Evolutionary conservation across 1,140 invertebrate species (phyloP).

Genomic region (Stenopsyche tienmushanensis): DNA sequence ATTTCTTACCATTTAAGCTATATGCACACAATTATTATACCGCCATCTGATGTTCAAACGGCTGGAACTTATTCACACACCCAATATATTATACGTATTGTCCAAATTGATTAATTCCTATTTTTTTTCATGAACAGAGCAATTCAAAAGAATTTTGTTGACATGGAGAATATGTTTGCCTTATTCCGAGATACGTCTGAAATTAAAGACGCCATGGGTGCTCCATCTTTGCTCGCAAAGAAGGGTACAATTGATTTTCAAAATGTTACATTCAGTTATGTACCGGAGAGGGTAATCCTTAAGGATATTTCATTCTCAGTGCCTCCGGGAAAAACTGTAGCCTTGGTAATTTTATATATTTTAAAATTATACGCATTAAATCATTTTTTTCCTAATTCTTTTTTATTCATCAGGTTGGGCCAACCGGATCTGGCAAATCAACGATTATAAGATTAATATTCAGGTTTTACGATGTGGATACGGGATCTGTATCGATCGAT

Average conservation of each 20-base stretch:
- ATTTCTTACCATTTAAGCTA: too few relatives aligned
- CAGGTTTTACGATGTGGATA: conserved; percentile 91
- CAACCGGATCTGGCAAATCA: conserved; percentile 88
- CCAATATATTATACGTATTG: neutral
- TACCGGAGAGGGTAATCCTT: conserved; percentile 77
- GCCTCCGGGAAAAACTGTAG: conserved; percentile 87
- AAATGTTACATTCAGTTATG: conserved; percentile 88
- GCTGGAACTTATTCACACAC: too few relatives aligned
- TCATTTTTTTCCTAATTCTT: conserved; percentile 11
- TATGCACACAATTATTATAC: too few relatives aligned
- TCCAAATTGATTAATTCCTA: neutral
- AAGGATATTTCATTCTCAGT: conserved; percentile 84
- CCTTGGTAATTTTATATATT: conserved; percentile 74
- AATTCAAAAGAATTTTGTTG: conserved; percentile 96
- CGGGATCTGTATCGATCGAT: conserved; percentile 85
- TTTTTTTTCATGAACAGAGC: conserved; percentile 67
- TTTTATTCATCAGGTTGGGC: conserved; percentile 69
- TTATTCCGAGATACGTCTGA: conserved; percentile 84
- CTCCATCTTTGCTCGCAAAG: conserved; percentile 68
- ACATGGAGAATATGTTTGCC: conserved; percentile 99
- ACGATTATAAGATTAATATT: conserved; percentile 92
- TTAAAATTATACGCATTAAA: too few relatives aligned
- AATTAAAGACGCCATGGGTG: conserved; percentile 78
- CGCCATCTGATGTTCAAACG: too few relatives aligned
- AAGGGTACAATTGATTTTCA: conserved; percentile 83